Percentiles rank a stretch among this genome's conserved stretches.
These are phyloP conservation scores for Drosophila melanosoma DNA, from an alignment of 2,888 invertebrate genomes.

Conservation along the genomic window DNA sequence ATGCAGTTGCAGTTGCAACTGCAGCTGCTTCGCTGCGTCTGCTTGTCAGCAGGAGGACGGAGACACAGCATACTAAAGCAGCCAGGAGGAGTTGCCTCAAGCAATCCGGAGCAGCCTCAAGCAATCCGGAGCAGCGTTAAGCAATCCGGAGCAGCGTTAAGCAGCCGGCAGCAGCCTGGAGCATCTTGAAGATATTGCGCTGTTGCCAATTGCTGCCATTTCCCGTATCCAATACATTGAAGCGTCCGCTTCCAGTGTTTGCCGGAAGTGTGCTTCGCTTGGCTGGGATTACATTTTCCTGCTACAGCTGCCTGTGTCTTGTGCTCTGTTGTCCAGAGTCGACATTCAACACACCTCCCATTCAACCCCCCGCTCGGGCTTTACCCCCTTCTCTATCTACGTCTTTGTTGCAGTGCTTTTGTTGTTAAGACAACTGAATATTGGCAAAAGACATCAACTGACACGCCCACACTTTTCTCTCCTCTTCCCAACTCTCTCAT, in stretches of 20 bases:
- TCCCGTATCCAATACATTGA: constrained; percentile 78
- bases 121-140: neutral
- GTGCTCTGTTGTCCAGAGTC: constrained; percentile 41
- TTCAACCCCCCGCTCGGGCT: constrained; percentile 7
- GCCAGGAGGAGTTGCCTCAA: neutral
- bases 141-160: constrained; percentile 11
- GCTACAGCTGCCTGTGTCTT: constrained; percentile 52
- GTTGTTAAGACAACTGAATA: constrained; percentile 28
- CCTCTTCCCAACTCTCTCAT: neutral
- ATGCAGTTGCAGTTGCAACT: neutral
- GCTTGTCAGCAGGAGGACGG: constrained; percentile 45
- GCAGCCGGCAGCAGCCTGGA: constrained; percentile 3
- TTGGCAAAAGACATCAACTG: constrained; percentile 44
- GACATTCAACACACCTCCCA: constrained; percentile 1
- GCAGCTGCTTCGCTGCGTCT: constrained; percentile 1
- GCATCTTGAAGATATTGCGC: constrained; percentile 34
- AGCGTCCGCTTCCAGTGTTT: constrained; percentile 76
- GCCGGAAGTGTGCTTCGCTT: constrained; percentile 79
- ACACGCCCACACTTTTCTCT: constrained; percentile 20
- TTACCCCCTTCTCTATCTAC: neutral
- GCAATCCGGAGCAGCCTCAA: neutral
- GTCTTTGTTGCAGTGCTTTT: constrained; percentile 10
- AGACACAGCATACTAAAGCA: constrained; percentile 24
- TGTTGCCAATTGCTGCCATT: constrained; percentile 76
- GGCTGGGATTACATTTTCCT: constrained; percentile 80